phyloP scores from a whole-genome alignment of 2,797 vertebrate genomes.

The Hafferia zeledoni region DNA sequence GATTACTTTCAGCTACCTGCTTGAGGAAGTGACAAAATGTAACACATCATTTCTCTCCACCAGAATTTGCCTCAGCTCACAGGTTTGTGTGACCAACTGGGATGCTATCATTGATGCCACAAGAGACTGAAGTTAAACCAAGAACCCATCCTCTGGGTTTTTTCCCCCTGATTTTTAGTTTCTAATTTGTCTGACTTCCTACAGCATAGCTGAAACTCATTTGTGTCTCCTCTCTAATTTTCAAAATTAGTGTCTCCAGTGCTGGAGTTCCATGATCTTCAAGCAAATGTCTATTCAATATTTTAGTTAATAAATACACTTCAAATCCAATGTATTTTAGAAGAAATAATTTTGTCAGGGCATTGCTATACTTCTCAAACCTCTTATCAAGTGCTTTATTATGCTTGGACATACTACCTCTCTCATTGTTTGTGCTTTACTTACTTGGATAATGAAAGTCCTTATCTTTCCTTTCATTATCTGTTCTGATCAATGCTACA shows the following conservation, averaged over 20 bases:
- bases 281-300: neutral
- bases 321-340: neutral
- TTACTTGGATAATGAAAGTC: neutral
- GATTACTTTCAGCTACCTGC: neutral
- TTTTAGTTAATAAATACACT: neutral
- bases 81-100: neutral
- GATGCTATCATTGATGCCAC: neutral
- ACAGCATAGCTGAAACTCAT: neutral
- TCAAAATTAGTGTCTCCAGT: accelerated
- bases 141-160: accelerated
- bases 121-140: neutral
- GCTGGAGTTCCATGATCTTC: neutral
- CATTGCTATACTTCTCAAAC: neutral
- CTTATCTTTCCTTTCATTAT: neutral
- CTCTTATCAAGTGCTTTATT: neutral
- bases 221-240: neutral
- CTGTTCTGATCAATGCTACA: neutral
- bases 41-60: neutral
- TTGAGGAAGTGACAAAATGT: neutral
- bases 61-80: neutral
- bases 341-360: neutral
- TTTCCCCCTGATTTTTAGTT: neutral
- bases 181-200: neutral
- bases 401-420: neutral
- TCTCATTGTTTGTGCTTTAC: neutral